Evolutionary conservation across 2,888 invertebrate genomes (phyloP).

Genomic region (Sicus ferrugineus): DNA sequence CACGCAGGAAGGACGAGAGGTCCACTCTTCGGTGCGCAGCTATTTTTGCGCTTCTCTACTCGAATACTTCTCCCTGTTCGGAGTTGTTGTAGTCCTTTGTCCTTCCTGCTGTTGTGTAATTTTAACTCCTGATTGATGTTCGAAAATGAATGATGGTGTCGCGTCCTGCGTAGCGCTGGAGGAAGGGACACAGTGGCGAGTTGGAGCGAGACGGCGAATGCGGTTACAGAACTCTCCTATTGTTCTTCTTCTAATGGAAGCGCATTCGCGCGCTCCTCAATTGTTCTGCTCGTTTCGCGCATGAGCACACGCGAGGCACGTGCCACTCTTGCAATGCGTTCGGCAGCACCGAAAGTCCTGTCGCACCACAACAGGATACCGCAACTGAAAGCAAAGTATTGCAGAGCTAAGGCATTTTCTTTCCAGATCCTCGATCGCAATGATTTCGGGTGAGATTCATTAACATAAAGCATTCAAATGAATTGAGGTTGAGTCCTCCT

Average conservation of each 20-base stretch:
- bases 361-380: too few species aligned
- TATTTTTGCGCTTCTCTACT: background rate
- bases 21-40: background rate
- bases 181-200: too few species aligned
- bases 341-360: too few species aligned
- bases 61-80: background rate
- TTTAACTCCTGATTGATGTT: background rate
- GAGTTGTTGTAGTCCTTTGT: background rate
- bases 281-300: conserved; percentile 43
- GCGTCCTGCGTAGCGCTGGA: too few species aligned
- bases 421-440: too few species aligned
- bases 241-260: conserved; percentile 38
- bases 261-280: conserved; percentile 41
- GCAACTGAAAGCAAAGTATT: too few species aligned
- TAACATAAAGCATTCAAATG: conserved; percentile 16
- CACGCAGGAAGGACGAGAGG: background rate
- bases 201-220: conserved; percentile 4
- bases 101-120: background rate
- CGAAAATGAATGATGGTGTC: background rate
- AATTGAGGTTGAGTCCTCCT: conserved; percentile 31
- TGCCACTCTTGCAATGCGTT: conserved; percentile 35
- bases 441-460: too few species aligned
- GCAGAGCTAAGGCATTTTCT: too few species aligned
- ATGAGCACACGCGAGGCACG: conserved; percentile 44
- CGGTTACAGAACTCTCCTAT: conserved; percentile 34